Percentiles rank a stretch among this genome's conserved stretches.
Conservation (phyloP, 2,888 invertebrate genomes). For the Eupelmus urozonus region DNA sequence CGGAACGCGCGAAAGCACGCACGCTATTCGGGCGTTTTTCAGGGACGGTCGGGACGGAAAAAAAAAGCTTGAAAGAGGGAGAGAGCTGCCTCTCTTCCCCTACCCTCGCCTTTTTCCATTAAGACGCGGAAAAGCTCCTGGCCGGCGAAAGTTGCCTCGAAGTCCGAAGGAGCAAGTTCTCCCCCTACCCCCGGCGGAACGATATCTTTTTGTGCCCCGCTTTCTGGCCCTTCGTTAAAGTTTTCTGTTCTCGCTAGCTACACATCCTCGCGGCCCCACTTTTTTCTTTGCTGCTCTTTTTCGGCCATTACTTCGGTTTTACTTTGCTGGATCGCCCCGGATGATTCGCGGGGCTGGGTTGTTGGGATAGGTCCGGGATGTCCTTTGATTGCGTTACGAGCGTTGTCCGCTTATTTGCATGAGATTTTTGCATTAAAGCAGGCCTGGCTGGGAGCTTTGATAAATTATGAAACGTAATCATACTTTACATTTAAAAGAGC, state of each 20-base stretch:
- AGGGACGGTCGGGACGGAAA: neutral
- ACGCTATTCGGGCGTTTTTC: neutral
- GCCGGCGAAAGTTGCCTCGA: neutral
- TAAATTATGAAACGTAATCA: slow-evolving; percentile 47
- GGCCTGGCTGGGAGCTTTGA: neutral
- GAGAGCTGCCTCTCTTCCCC: neutral
- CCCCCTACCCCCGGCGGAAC: slow-evolving; percentile 1
- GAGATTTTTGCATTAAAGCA: slow-evolving; percentile 2
- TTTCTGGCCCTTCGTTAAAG: slow-evolving; percentile 36
- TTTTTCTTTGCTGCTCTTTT: neutral
- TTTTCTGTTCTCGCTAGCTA: slow-evolving; percentile 7
- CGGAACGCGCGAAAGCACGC: too few relatives aligned
- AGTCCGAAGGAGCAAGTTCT: slow-evolving; percentile 40
- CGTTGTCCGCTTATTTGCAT: slow-evolving; percentile 22
- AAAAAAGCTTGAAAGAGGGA: neutral
- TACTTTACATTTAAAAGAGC: slow-evolving; percentile 38
- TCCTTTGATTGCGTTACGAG: slow-evolving; percentile 33
- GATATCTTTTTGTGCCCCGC: slow-evolving; percentile 23
- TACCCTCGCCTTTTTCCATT: slow-evolving; percentile 35
- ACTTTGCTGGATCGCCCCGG: slow-evolving; percentile 9
- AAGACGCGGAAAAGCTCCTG: neutral
- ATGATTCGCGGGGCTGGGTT: too few relatives aligned
- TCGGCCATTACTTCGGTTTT: neutral
- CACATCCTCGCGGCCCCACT: neutral
- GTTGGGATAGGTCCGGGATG: slow-evolving; percentile 1